Base-by-base conservation (phyloP, 2,113 vertebrate species). In the Scomber japonicus region DNA sequence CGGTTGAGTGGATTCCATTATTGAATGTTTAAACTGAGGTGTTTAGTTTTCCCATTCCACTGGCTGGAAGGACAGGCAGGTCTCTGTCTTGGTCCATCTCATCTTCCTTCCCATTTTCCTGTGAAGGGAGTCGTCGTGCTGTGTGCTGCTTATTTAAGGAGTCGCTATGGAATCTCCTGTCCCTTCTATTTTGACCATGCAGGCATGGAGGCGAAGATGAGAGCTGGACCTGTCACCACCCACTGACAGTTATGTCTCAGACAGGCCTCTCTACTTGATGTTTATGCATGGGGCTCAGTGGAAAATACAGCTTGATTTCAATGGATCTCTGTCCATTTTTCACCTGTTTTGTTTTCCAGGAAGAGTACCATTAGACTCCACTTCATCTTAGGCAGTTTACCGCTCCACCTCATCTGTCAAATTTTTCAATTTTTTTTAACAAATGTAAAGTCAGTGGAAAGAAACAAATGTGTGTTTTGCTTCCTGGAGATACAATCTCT, bases 41-140 rank as follows among this genome's bases (percentile, higher is more conserved):
- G 88, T 92, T 91, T 91, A 86, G 82, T 85, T 93, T 94, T 93
- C 82, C 78, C 75, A 93, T 91, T 91, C 88, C 90, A 51, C 62
- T 59, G 80, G 80, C 80, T 81, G 35, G 50, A 60, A 73, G 73
- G 81, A 90, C 85, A 90, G 84, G 73, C 87, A 78, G 79, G 78
- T 87, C 83, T 88, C 75, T 87, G 86, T 91, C 83, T 91, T 60
- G 11, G 81, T 63, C 31, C 78, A 64, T 66, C 77, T 90, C 88
- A 64, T 78, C 84, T 78, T 84, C 82, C 68, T 82, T 78, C 68
- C 64, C 60, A 46, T 65, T 80, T 85, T 83, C 55, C 84, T 71
- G 65, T 51, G 59, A 84, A 71, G 87, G 82, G 80, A 74, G 89
- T 86, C 53, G 74, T 85, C 16, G 3, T 57, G 65, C 81, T 72